Evolutionary conservation across 2,113 vertebrate genomes (phyloP).

Genomic region (Microtus ochrogaster): DNA sequence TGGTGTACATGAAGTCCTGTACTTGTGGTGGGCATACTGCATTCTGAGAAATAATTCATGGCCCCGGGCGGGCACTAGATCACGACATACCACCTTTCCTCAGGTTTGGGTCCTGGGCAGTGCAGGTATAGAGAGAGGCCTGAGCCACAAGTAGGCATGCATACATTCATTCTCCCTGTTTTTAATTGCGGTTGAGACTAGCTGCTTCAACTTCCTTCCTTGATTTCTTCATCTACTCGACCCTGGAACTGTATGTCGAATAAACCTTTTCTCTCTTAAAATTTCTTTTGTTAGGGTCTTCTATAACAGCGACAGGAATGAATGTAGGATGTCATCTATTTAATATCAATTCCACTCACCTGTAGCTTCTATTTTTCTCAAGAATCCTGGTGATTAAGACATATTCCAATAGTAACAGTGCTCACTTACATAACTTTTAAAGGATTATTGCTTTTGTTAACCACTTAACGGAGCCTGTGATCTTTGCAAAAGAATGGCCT

Average conservation of each 20-base stretch:
- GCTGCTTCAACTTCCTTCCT: neutral
- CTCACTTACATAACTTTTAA: neutral
- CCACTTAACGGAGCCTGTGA: neutral
- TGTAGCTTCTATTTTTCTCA: neutral
- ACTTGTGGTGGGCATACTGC: neutral
- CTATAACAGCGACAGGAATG: neutral
- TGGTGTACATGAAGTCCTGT: neutral
- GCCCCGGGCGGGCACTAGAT: too few relatives aligned
- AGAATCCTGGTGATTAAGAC: neutral
- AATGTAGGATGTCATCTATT: neutral
- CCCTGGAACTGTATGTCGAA: neutral
- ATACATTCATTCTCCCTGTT: neutral
- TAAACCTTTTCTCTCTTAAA: neutral
- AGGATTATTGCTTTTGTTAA: neutral
- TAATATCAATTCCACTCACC: neutral
- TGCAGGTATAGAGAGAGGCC: neutral
- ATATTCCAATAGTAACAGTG: neutral
- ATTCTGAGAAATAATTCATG: too few relatives aligned
- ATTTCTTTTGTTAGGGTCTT: neutral
- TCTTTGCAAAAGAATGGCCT: slow-evolving; percentile 8
- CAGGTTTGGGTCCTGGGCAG: neutral
- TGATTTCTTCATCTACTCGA: neutral
- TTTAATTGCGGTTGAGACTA: neutral
- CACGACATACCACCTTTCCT: too few relatives aligned
- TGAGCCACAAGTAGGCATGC: neutral